Percentiles rank a stretch among this genome's conserved stretches.
Conservation (phyloP, 2,113 vertebrate genomes). For the Saguinus imperator region DNA sequence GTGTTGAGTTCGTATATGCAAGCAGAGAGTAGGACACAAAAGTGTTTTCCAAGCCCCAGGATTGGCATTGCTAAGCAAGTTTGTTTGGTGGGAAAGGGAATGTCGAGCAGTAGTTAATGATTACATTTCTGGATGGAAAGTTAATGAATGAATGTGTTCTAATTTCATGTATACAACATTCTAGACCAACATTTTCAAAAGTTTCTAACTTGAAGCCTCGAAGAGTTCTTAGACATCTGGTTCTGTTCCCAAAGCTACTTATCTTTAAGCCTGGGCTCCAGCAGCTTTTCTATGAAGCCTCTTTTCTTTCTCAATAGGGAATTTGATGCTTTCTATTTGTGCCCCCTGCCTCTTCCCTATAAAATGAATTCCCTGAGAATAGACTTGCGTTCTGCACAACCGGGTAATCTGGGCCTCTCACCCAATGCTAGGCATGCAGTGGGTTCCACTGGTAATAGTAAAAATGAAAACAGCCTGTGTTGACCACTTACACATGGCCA, state of each 20-base stretch:
- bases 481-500: not conserved
- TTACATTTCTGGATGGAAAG: not conserved
- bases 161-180: not conserved
- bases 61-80: not conserved
- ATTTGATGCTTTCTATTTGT: not conserved
- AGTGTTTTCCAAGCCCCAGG: not conserved
- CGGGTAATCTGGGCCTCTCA: not conserved
- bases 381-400: rapidly evolving
- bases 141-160: not conserved
- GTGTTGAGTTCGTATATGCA: too few relatives aligned
- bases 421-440: rapidly evolving
- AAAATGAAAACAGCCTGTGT: not conserved
- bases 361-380: not conserved
- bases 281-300: not conserved
- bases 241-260: not conserved
- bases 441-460: not conserved
- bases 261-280: not conserved
- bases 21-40: too few relatives aligned
- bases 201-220: not conserved
- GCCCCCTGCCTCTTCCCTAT: not conserved
- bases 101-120: not conserved
- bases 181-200: not conserved
- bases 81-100: not conserved
- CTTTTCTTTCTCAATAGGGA: not conserved
- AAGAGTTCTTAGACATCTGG: not conserved